Evolutionary conservation across 2,888 invertebrate species (phyloP).

Genomic region (Lissonota sp.): DNA sequence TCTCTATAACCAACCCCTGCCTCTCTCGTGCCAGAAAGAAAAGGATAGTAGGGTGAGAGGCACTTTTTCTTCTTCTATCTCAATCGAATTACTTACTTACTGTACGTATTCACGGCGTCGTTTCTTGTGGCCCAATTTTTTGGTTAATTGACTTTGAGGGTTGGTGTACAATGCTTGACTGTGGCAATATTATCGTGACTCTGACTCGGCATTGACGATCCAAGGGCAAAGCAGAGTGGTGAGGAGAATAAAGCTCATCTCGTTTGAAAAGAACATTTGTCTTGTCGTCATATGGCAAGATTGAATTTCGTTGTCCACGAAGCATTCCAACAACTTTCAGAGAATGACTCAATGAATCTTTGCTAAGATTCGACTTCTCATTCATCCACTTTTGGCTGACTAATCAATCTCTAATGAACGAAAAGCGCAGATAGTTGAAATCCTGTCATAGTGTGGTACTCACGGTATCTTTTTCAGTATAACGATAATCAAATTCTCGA

Average conservation of each 20-base stretch:
- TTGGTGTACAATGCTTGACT: conserved; percentile 33
- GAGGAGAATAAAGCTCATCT: conserved; percentile 42
- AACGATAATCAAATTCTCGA: conserved; percentile 5
- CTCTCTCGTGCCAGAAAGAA: conserved; percentile 31
- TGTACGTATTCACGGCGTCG: conserved; percentile 73
- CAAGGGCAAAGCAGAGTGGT: conserved; percentile 33
- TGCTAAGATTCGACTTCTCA: conserved; percentile 33
- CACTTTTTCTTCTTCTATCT: conserved; percentile 70
- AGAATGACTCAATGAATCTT: conserved; percentile 6
- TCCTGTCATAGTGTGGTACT: not conserved
- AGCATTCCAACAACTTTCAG: conserved; percentile 14
- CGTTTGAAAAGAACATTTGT: conserved; percentile 72
- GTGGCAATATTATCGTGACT: conserved; percentile 9
- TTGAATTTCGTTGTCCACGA: conserved; percentile 67
- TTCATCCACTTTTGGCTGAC: conserved; percentile 51
- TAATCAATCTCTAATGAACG: conserved; percentile 40
- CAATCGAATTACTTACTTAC: conserved; percentile 82
- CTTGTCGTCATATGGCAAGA: conserved; percentile 72
- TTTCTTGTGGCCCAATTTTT: conserved; percentile 76
- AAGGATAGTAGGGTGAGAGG: conserved; percentile 35
- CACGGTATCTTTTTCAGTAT: not conserved
- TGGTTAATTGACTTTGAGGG: conserved; percentile 78
- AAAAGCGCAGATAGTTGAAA: not conserved
- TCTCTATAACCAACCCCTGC: conserved; percentile 73
- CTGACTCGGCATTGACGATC: conserved; percentile 39